Percentiles rank a stretch among this genome's conserved stretches.
Conservation (phyloP, 2,888 invertebrate genomes). For the Drosophila putrida region DNA sequence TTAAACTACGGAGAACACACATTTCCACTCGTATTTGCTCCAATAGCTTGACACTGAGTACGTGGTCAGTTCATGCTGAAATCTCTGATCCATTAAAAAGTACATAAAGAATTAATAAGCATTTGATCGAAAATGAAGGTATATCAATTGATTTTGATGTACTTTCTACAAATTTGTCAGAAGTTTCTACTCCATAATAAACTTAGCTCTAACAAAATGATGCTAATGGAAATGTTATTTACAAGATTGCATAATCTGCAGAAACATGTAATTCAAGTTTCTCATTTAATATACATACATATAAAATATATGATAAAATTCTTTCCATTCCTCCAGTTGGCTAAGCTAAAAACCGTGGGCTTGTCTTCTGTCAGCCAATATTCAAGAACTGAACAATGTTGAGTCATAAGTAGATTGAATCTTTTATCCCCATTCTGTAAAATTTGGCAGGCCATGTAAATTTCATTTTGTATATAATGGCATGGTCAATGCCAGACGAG, state of each 20-base stretch:
- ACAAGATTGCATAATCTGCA: background rate
- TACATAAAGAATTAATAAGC: background rate
- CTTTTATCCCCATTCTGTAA: background rate
- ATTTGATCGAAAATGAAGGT: background rate
- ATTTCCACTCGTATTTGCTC: background rate
- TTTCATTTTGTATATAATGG: slow-evolving; percentile 20
- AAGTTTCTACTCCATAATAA: too few relatives aligned
- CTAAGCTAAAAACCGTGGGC: background rate
- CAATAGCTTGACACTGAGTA: background rate
- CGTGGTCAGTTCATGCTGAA: slow-evolving; percentile 1
- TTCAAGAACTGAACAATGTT: background rate
- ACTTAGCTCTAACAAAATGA: too few relatives aligned
- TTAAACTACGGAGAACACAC: slow-evolving; percentile 60
- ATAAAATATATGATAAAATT: too few relatives aligned
- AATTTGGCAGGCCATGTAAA: slow-evolving; percentile 9
- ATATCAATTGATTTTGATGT: background rate
- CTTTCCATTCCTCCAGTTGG: background rate
- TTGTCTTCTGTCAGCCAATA: background rate
- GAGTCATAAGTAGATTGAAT: background rate
- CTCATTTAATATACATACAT: background rate
- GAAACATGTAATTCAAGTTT: background rate
- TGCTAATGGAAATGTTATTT: background rate
- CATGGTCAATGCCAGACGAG: slow-evolving; percentile 30
- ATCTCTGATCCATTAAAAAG: background rate
- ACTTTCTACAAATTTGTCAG: background rate